phyloP scores from a whole-genome alignment of 2,888 invertebrate species.

The Eupithecia centaureata region DNA sequence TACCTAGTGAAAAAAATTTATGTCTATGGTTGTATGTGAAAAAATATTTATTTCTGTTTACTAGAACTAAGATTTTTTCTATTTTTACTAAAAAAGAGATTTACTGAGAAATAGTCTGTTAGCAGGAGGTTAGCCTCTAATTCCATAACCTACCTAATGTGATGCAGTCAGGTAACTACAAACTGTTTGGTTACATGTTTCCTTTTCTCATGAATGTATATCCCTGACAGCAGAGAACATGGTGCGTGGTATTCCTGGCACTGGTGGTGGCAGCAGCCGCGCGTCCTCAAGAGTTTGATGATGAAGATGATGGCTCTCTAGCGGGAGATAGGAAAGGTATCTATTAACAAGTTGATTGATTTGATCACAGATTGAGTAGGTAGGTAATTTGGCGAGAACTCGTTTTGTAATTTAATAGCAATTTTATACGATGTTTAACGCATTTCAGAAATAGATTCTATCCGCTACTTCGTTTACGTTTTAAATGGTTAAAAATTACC shows the following conservation, averaged over 20 bases:
- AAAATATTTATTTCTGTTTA: no score
- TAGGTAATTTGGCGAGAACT: not conserved
- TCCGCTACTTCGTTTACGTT: not conserved
- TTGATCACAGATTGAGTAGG: not conserved
- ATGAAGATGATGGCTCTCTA: slow-evolving; percentile 62
- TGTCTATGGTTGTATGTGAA: no score
- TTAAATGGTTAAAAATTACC: no score
- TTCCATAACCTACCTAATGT: not conserved
- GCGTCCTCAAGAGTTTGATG: slow-evolving; percentile 74
- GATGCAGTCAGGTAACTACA: no score
- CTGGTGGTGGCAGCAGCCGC: slow-evolving; percentile 58
- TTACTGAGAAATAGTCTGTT: no score
- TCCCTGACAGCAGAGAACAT: slow-evolving; percentile 51
- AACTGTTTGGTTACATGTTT: not conserved
- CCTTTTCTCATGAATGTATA: not conserved
- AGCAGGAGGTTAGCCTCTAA: no score
- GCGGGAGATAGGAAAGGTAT: slow-evolving; percentile 67
- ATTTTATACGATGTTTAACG: not conserved
- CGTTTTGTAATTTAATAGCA: not conserved
- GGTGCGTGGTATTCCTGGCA: slow-evolving; percentile 55
- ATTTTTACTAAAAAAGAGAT: no score
- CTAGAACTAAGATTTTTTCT: no score
- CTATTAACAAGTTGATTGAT: not conserved
- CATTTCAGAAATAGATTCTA: not conserved
- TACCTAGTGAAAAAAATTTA: no score